A percentile compares a stretch with the other conserved stretches of the same genome.
Conservation (phyloP, 2,113 vertebrate genomes). For the Cyprinodon brontotheroides region DNA sequence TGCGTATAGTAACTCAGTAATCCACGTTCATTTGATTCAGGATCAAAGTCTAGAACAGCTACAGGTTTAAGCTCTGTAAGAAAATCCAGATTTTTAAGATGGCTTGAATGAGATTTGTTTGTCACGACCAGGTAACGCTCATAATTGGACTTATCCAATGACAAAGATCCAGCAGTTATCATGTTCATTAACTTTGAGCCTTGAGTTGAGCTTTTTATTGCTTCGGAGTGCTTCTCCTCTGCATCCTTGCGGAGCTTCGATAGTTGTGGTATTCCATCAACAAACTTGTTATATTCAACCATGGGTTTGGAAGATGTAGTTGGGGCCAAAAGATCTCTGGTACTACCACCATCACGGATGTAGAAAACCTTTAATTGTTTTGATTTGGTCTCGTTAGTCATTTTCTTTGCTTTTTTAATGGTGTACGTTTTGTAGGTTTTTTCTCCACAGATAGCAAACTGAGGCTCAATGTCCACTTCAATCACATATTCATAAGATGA, state of each 20-base stretch:
- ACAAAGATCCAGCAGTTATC: slow-evolving; percentile 78
- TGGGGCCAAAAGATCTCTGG: slow-evolving; percentile 61
- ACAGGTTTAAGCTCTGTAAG: slow-evolving; percentile 80
- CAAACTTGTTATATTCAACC: slow-evolving; percentile 61
- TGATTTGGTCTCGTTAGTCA: slow-evolving; percentile 34
- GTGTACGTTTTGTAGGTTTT: slow-evolving; percentile 63
- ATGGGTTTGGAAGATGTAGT: background rate
- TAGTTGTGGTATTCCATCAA: slow-evolving; percentile 39
- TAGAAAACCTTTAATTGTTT: slow-evolving; percentile 55
- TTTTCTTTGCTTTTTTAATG: slow-evolving; percentile 44
- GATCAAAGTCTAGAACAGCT: slow-evolving; percentile 86
- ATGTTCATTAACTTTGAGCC: slow-evolving; percentile 79
- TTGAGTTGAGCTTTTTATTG: slow-evolving; percentile 66
- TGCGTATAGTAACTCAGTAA: slow-evolving; percentile 72
- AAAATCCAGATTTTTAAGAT: slow-evolving; percentile 77
- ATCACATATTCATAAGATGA: slow-evolving; percentile 80
- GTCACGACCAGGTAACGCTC: slow-evolving; percentile 80
- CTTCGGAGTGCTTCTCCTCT: slow-evolving; percentile 71
- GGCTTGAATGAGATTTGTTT: slow-evolving; percentile 80
- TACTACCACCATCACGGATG: slow-evolving; percentile 75
- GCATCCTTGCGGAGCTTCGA: slow-evolving; percentile 63
- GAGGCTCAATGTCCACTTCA: slow-evolving; percentile 84
- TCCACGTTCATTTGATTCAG: slow-evolving; percentile 77
- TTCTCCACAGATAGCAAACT: slow-evolving; percentile 61
- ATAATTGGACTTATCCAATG: slow-evolving; percentile 79